Evolutionary conservation across 2,113 vertebrate species (phyloP), one percentile per base, ranked within the genome.

Genomic region (Dipodomys ordii): DNA sequence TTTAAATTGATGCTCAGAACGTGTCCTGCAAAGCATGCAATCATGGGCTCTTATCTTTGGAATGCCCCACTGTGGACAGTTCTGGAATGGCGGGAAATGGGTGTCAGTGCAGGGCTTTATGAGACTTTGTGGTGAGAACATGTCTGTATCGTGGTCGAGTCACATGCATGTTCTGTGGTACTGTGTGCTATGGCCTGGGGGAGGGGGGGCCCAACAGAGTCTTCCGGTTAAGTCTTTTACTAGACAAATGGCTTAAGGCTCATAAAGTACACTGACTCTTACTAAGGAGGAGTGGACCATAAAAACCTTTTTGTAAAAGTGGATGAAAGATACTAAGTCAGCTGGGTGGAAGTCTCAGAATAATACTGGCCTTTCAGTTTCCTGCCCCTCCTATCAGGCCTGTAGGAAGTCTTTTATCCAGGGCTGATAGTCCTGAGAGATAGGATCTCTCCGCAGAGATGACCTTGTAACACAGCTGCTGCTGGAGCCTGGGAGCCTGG

Each of bases 51-150:
- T 46, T 62, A 28, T 67, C 44, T 68, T 44, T 39, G 23, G 16
- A 64, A 53, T 53, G 78, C 39, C 27, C n/a, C 20, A 27, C 28
- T 28, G 30, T 28, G 57, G 19, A 6, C 22, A 46, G 46, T 27
- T 82, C 64, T 9, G 16, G 30, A 27, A 60, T 3, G 18, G 32
- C 11, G 28, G 4, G n/a, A 27, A 30, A 44, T 79, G 78, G 18
- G 13, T 3, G 0, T 19, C 0, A 9, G 28, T 4, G 27, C n/a
- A 18, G 49, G 6, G 2, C 28, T 39, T 7, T 8, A 18, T 15
- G 35, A 62, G 6, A 0, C 10, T n/a, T 23, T 4, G 25, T 7
- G 74, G 73, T 4, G 4, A 60, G 12, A 44, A 30, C 49, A 0
- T 1, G 68, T 30, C 39, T 64, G 46, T 64, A 39, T 32, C 44